Base-by-base conservation (phyloP, 2,113 vertebrate species). In the Hippocampus zosterae region DNA sequence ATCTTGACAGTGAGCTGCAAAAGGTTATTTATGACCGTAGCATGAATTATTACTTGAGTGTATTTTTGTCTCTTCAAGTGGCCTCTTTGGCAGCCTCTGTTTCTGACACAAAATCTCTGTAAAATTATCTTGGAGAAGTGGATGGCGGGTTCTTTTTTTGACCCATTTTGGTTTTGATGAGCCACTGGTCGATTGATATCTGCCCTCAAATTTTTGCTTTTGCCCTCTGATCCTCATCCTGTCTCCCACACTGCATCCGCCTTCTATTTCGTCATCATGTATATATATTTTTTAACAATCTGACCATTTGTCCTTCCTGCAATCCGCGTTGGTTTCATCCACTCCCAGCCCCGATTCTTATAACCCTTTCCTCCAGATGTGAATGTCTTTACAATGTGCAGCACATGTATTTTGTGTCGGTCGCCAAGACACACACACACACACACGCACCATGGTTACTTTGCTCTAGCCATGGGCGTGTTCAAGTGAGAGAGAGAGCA, bases 341-440 rank as follows among this genome's bases (percentile, higher is more conserved):
- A 48, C 69, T 75, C 80, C 76, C 82, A 65, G 78, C 82, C 81
- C 78, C 79, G 33, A 5, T 77, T 63, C 86, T 44, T 71, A 78
- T 85, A 78, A 83, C 82, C 75, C 82, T 79, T 81, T 83, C 84
- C 88, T 82, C 90, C 90, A 92, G 89, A 93, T 92, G 91, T 91
- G 88, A 86, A 85, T 84, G 89, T 86, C 90, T 91, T 86, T 85
- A 88, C 90, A 92, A 91, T 92, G 84, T 87, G 80, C 74, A 87
- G 83, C 85, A 90, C 73, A 84, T 91, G 88, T 80, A 78, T 73
- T 74, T 81, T 82, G 88, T 87, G 80, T 83, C 83, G 84, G 85
- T 88, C 75, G 67, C 75, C 64, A 29, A 27, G 42, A 1, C 12
- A 5, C 33, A 33, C 71, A 50, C 10, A 44, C 10, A 44, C 42